Evolutionary conservation across 2,797 vertebrate genomes (phyloP), one percentile per base, ranked within the genome.

Genomic region (Gorsachius magnificus): DNA sequence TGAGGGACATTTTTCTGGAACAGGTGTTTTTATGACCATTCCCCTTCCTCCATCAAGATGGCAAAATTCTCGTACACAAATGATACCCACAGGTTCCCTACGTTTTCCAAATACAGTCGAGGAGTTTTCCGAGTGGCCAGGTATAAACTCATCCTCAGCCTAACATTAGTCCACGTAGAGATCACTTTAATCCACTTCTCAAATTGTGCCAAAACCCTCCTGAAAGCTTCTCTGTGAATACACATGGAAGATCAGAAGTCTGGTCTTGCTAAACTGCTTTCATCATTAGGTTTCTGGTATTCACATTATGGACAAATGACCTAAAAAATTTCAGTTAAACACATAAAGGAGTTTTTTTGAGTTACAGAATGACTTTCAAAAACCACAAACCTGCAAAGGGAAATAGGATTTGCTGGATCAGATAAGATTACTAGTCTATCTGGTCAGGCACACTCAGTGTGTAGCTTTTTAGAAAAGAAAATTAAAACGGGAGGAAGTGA

Each of bases 371-470:
- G 63, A 88, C 43, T 94, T 91, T 79, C 57, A 91, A 84, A 96
- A 97, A 54, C 94, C 93, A 94, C 91, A 97, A 69, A 95, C 71
- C 41, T 92, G 71, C 83, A 89, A 94, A 88, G 50, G 77, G 83
- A 95, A 97, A 96, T 87, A 85, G 94, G 94, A 96, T 96, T 97
- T 97, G 77, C 74, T 95, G 36, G 83, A 96, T 96, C 64, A 97
- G 96, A 72, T 84, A 94, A 94, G 83, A 92, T 83, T 92, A 88
- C 56, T 61, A 26, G 25, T 74, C 57, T 93, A 89, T 89, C 90
- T 95, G 31, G 16, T 94, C 66, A 93, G 57, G 46, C 26, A 91
- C 14, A 0, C 76, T 68, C 72, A 82, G n/a, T 20, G 50, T 46
- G 19, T 15, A 78, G 53, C 13, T 69, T 96, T 86, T 69, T 48